Base-by-base conservation (phyloP, 2,797 vertebrate genomes). In the Chromis chromis region DNA sequence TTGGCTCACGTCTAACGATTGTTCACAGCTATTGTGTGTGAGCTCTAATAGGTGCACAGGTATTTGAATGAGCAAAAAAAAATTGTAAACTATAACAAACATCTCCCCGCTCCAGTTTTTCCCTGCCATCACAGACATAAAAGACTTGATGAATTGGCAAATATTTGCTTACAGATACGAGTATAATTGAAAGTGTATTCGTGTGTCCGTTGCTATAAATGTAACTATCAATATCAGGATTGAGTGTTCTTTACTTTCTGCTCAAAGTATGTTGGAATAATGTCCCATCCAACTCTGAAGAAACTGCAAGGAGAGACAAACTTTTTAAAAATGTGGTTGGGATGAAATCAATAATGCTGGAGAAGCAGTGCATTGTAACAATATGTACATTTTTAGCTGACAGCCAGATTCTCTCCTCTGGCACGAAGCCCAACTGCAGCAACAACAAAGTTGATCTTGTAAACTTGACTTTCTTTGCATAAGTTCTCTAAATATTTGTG, bases 1-100 rank as follows among this genome's bases (percentile, higher is more conserved):
- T 65, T 66, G 60, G 55, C 78, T 85, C 69, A 61, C 16, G 4
- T 60, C 58, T 66, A 53, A 53, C 19, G 21, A 81, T 82, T 74
- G 68, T 86, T 79, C 66, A n/a, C 70, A 36, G 52, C 48, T 44
- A 52, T 14, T 28, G 25, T 66, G 11, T 4, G 6, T 31, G 50
- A 57, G 36, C 28, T 68, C 39, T 48, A 10, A 71, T 71, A 56
- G 36, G 58, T 54, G 71, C 48, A 52, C 39, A 62, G 58, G 28
- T 69, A 44, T 55, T 13, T 59, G 9, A 70, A 58, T 27, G 21
- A 27, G 44, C 21, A 27, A 14, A 40, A 8, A 17, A 16, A 54
- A 63, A 63, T 28, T 17, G 11, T 52, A 9, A 63, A 70, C 1
- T 52, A 27, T 10, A 33, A 31, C 3, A 40, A 76, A 63, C 44